Evolutionary conservation across 2,797 vertebrate species (phyloP).

Genomic region (Ambastaia sidthimunki): DNA sequence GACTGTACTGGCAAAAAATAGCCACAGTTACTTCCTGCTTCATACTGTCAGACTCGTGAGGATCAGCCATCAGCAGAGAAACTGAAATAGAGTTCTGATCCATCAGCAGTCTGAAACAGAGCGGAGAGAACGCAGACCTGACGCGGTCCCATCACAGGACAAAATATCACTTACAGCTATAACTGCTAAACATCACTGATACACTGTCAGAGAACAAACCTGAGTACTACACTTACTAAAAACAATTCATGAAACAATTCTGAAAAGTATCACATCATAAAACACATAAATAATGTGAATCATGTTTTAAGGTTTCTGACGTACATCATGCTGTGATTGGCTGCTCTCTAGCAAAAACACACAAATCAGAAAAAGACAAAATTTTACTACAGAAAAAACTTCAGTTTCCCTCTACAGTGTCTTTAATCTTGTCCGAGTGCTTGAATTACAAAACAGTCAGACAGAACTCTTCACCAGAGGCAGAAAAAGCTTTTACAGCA

Average conservation of each 20-base stretch:
- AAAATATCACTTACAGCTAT: not conserved
- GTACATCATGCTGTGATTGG: too few relatives aligned
- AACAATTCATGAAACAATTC: too few relatives aligned
- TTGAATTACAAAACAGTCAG: not conserved
- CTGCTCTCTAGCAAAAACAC: too few relatives aligned
- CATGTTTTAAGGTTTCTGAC: too few relatives aligned
- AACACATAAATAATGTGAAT: too few relatives aligned
- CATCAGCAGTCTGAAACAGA: slow-evolving; percentile 25
- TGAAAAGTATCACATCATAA: too few relatives aligned
- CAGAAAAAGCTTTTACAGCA: not conserved
- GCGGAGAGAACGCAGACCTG: slow-evolving; percentile 1
- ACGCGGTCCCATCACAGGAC: not conserved
- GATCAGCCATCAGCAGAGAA: not conserved
- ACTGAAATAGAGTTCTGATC: slow-evolving; percentile 33
- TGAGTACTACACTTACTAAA: not conserved
- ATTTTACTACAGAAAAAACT: not conserved
- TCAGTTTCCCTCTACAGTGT: not conserved
- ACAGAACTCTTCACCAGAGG: not conserved
- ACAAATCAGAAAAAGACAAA: too few relatives aligned
- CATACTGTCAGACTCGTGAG: slow-evolving; percentile 16
- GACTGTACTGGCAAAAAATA: slow-evolving; percentile 6
- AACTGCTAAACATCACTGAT: not conserved
- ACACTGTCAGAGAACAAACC: not conserved
- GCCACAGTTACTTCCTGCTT: slow-evolving; percentile 8
- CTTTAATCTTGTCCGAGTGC: not conserved